Conservation (phyloP, 2,888 invertebrate species). For the Epinotia demarniana region DNA sequence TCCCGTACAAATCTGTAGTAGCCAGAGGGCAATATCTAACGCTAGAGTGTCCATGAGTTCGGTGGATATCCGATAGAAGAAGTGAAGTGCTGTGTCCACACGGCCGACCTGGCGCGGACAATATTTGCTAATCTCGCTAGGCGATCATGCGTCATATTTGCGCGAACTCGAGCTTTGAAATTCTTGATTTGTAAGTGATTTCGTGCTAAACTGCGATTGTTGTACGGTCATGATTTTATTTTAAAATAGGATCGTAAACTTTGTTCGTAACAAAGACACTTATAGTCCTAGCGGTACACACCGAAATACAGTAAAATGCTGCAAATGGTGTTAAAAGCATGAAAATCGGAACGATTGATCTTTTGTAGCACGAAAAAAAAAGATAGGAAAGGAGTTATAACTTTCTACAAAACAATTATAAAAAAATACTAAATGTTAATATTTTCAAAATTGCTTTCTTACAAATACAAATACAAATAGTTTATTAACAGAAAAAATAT, state of each 20-base stretch:
- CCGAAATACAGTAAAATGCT: too few species aligned
- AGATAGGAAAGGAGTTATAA: too few species aligned
- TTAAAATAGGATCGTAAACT: not conserved
- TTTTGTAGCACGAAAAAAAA: too few species aligned
- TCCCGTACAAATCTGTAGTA: slow-evolving; percentile 9
- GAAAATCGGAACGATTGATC: too few species aligned
- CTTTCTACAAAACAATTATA: too few species aligned
- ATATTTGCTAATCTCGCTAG: slow-evolving; percentile 44
- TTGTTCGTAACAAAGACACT: not conserved
- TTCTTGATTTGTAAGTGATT: slow-evolving; percentile 37
- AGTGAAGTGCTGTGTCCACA: slow-evolving; percentile 72
- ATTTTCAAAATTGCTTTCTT: too few species aligned
- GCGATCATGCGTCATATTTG: slow-evolving; percentile 43
- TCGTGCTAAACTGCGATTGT: slow-evolving; percentile 4
- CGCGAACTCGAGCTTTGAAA: slow-evolving; percentile 30
- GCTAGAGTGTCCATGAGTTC: slow-evolving; percentile 48
- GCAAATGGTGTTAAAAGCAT: too few species aligned
- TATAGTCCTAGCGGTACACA: too few species aligned
- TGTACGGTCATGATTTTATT: not conserved
- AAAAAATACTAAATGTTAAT: too few species aligned
- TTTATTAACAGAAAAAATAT: too few species aligned
- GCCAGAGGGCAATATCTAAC: slow-evolving; percentile 37
- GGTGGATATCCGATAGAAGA: slow-evolving; percentile 66
- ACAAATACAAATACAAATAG: too few species aligned
- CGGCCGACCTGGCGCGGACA: slow-evolving; percentile 45